Evolutionary conservation across 2,888 invertebrate genomes (phyloP).

Genomic region (Cheilosia pagana): DNA sequence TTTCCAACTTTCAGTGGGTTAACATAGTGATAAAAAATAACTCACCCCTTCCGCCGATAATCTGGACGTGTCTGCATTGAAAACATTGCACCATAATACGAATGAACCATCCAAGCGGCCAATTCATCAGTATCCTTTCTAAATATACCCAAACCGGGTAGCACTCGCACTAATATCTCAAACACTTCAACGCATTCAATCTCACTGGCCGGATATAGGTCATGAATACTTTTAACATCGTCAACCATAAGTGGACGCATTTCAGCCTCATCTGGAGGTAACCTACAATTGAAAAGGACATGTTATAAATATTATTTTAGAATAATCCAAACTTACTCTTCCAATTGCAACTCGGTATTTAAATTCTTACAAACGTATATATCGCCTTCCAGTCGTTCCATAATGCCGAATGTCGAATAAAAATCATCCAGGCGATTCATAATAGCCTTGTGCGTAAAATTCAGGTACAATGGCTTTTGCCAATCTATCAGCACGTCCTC

Average conservation of each 20-base stretch:
- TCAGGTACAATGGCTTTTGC: conserved; percentile 92
- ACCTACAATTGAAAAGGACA: conserved; percentile 78
- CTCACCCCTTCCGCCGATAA: conserved; percentile 88
- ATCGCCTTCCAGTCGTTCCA: conserved; percentile 92
- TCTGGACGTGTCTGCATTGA: conserved; percentile 94
- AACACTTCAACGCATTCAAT: conserved; percentile 94
- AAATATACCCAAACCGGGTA: conserved; percentile 93
- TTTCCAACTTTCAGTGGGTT: conserved; percentile 12
- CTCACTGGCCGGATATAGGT: conserved; percentile 94
- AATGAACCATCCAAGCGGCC: conserved; percentile 96
- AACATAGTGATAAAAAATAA: conserved; percentile 76
- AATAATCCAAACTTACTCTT: conserved; percentile 84
- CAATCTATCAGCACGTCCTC: conserved; percentile 92
- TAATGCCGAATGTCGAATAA: conserved; percentile 86
- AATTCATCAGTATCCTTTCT: conserved; percentile 87
- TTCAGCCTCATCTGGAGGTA: conserved; percentile 88
- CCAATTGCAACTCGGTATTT: conserved; percentile 85
- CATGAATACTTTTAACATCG: conserved; percentile 92
- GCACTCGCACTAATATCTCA: conserved; percentile 89
- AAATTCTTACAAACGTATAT: conserved; percentile 90
- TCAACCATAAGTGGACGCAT: conserved; percentile 90
- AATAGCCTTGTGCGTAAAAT: conserved; percentile 92
- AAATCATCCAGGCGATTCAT: conserved; percentile 91
- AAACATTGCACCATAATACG: conserved; percentile 96
- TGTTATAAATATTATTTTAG: neutral